Evolutionary conservation across 2,797 vertebrate genomes (phyloP), one percentile per base, ranked within the genome.

Genomic region (Knipowitschia caucasica): DNA sequence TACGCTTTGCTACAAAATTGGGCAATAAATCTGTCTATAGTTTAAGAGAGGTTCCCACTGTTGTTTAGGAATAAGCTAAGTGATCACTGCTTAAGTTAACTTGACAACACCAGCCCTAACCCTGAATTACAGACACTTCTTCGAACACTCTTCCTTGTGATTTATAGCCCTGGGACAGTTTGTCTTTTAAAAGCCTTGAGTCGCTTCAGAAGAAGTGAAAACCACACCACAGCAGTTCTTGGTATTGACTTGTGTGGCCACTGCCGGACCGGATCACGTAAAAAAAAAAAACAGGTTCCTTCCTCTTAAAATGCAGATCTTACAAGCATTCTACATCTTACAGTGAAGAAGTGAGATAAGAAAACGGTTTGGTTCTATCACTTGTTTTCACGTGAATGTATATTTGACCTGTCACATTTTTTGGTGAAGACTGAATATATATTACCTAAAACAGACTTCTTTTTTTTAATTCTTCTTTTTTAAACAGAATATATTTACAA

Each of bases 151-250:
- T 20, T 33, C n/a, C 2, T 3, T 34, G 23, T 45, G 27, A 60
- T 45, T 57, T 57, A 27, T 36, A 21, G 50, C 30, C 7, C 15
- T 17, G 9, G 50, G 39, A 35, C 46, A 36, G 18, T 43, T 5
- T 43, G 36, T 24, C 17, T 46, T 35, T 49, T 15, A 23, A 34
- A 27, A 4, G 2, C 25, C 12, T 23, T 26, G 33, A 47, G 46
- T 17, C 44, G 39, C 53, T 50, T 25, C 43, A 39, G 23, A 55
- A 46, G 17, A 57, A 40, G 53, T 34, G 53, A 55, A 66, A 60
- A 1, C 1, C 33, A 26, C 43, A 53, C 36, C 14, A 17, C 30
- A 29, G 24, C 21, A 30, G 30, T 56, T 35, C 31, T 50, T n/a
- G 18, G 33, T 25, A 35, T 35, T 10, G n/a, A 25, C 33, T 35